These are phyloP conservation scores for Yponomeuta malinellus DNA, from an alignment of 2,888 invertebrate genomes.

Conservation along the genomic window DNA sequence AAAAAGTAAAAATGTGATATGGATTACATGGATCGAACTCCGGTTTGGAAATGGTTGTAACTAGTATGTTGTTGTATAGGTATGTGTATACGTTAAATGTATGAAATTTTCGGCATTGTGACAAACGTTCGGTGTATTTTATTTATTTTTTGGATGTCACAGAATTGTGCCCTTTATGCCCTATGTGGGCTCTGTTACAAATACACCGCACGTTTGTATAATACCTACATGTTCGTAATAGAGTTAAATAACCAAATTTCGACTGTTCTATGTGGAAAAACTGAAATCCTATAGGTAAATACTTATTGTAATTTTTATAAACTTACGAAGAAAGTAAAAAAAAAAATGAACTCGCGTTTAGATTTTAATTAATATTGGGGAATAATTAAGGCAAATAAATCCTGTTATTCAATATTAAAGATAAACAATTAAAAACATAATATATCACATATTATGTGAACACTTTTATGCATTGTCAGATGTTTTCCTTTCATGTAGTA, in stretches of 20 bases:
- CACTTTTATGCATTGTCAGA: not conserved
- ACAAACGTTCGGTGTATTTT: not conserved
- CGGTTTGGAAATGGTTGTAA: not conserved
- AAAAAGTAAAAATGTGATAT: not conserved
- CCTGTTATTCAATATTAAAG: not conserved
- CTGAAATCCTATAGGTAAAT: not conserved
- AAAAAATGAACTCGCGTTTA: not conserved
- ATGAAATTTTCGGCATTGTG: not conserved
- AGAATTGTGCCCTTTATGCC: not conserved
- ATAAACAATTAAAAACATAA: not conserved
- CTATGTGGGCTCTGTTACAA: not conserved
- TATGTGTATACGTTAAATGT: not conserved
- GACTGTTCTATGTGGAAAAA: not conserved
- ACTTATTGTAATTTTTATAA: constrained; percentile 4
- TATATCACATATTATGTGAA: not conserved
- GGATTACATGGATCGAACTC: not conserved
- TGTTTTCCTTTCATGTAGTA: not conserved
- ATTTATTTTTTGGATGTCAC: not conserved
- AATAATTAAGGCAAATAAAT: not conserved
- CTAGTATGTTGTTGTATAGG: not conserved
- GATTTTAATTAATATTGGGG: constrained; percentile 1
- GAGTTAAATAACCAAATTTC: not conserved
- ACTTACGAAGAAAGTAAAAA: not conserved
- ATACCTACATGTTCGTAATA: not conserved
- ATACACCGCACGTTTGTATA: not conserved